These are phyloP conservation scores for Aphelenchoides avenae DNA, from an alignment of 1,140 invertebrate genomes.

Conservation along the genomic window DNA sequence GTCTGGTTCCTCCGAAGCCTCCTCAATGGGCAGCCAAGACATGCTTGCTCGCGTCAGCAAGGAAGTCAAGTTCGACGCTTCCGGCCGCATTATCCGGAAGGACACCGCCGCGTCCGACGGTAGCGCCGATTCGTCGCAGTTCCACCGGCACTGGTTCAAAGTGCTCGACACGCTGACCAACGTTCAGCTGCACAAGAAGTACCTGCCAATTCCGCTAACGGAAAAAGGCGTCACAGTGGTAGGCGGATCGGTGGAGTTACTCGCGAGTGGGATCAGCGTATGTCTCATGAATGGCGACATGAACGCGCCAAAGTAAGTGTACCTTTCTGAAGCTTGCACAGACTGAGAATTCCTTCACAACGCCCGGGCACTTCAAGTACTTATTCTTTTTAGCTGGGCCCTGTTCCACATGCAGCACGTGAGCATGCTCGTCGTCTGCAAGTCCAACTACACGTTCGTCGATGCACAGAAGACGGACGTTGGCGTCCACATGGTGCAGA, in stretches of 20 bases:
- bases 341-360: background rate
- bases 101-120: background rate
- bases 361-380: background rate
- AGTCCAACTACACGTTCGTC: slow-evolving; percentile 45
- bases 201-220: slow-evolving; percentile 38
- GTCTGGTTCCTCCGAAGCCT: too few species aligned
- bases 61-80: too few species aligned
- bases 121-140: too few species aligned
- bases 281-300: slow-evolving; percentile 57
- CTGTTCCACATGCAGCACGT: slow-evolving; percentile 50
- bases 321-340: background rate
- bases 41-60: too few species aligned
- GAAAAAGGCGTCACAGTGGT: slow-evolving; percentile 47
- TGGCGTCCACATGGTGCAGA: slow-evolving; percentile 40
- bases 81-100: too few species aligned
- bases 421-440: slow-evolving; percentile 27
- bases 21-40: too few species aligned
- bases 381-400: slow-evolving; percentile 41
- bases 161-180: slow-evolving; percentile 47
- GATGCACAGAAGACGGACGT: slow-evolving; percentile 14
- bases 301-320: slow-evolving; percentile 37
- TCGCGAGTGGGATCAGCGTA: slow-evolving; percentile 40
- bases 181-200: slow-evolving; percentile 38
- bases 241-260: slow-evolving; percentile 45
- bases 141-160: slow-evolving; percentile 44